Conservation (phyloP, 2,888 invertebrate species). For the Proisotoma minuta region DNA sequence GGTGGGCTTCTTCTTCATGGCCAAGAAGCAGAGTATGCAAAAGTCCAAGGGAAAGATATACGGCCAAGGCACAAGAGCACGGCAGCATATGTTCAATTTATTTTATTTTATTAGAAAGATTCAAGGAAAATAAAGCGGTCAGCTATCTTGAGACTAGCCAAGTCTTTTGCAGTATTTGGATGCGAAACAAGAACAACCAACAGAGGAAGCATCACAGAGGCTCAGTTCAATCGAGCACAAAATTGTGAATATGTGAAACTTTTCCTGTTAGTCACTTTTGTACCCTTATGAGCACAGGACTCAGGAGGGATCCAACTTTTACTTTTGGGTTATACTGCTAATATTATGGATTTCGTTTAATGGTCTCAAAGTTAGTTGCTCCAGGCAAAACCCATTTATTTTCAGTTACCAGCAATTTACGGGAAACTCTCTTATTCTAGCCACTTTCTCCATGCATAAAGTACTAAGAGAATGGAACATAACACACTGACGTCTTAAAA, state of each 20-base stretch:
- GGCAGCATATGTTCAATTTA: slow-evolving; percentile 4
- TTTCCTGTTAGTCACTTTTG: not conserved
- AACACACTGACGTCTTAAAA: too few species aligned
- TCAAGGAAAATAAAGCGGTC: too few species aligned
- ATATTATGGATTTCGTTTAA: slow-evolving; percentile 12
- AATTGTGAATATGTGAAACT: slow-evolving; percentile 14
- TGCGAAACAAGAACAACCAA: not conserved
- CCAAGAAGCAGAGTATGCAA: too few species aligned
- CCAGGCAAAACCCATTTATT: slow-evolving; percentile 11
- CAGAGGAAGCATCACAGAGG: not conserved
- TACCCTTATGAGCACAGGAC: not conserved
- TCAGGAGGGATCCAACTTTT: not conserved
- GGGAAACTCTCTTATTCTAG: not conserved
- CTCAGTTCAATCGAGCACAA: slow-evolving; percentile 9
- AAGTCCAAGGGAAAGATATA: not conserved
- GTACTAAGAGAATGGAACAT: too few species aligned
- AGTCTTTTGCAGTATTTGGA: too few species aligned
- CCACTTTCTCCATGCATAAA: too few species aligned
- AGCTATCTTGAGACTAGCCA: too few species aligned
- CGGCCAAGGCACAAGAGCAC: not conserved
- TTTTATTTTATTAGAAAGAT: slow-evolving; percentile 1
- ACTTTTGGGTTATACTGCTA: not conserved
- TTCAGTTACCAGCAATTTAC: not conserved
- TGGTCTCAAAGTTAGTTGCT: slow-evolving; percentile 4
- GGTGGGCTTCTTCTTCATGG: too few species aligned